Percentiles rank a stretch among this genome's conserved stretches.
phyloP scores from a whole-genome alignment of 1,140 invertebrate genomes.

The Formica exsecta region DNA sequence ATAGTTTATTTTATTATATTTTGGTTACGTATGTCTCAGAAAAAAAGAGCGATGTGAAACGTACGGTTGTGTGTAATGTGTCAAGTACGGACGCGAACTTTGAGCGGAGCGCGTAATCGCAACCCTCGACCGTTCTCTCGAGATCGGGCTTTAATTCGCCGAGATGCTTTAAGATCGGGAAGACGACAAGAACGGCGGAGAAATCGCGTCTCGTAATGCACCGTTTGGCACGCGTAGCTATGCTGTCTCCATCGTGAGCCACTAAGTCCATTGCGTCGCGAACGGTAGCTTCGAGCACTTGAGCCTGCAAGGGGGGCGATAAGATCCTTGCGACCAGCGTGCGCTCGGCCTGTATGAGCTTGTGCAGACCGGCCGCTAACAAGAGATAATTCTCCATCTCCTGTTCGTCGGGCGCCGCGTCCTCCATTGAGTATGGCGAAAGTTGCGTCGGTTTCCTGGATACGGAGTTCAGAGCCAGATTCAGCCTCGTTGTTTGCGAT shows the following conservation, averaged over 20 bases:
- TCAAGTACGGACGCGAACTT: constrained; percentile 92
- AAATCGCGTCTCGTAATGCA: constrained; percentile 94
- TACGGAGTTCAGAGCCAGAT: constrained; percentile 78
- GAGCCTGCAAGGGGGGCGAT: constrained; percentile 91
- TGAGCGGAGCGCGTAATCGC: constrained; percentile 90
- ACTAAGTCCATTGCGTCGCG: constrained; percentile 94
- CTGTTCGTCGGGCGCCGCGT: constrained; percentile 89
- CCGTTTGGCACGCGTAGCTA: constrained; percentile 92
- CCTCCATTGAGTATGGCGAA: constrained; percentile 79
- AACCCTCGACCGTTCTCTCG: constrained; percentile 92
- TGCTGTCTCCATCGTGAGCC: constrained; percentile 94
- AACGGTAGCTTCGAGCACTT: constrained; percentile 95
- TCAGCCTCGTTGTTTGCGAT: constrained; percentile 89
- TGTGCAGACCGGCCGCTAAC: constrained; percentile 94
- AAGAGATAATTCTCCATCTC: constrained; percentile 96
- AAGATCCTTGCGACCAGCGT: constrained; percentile 94
- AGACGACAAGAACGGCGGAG: constrained; percentile 93
- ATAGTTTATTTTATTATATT: background rate
- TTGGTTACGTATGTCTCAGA: background rate
- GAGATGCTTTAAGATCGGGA: constrained; percentile 95
- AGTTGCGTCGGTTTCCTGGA: constrained; percentile 82
- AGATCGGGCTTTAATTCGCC: constrained; percentile 93
- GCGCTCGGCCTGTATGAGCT: constrained; percentile 95
- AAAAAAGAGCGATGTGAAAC: constrained; percentile 55
- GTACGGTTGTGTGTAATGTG: constrained; percentile 91